These are phyloP conservation scores for Smithornis capensis DNA, from an alignment of 2,113 vertebrate genomes.

Conservation along the genomic window DNA sequence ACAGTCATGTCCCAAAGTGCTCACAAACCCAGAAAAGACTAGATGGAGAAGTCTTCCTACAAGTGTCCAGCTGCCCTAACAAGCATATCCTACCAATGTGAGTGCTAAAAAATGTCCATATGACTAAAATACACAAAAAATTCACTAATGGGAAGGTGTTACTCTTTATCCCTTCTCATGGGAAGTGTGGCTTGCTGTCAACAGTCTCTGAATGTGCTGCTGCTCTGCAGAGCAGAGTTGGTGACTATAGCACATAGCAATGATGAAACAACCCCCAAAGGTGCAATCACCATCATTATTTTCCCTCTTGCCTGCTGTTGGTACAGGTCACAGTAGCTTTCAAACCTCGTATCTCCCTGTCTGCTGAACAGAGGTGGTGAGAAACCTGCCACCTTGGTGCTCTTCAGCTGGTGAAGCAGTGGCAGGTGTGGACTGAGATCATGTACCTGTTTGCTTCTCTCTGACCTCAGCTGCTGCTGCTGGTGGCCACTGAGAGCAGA, in stretches of 20 bases:
- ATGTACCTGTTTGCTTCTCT: not conserved
- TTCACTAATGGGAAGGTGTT: not conserved
- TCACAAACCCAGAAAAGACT: not conserved
- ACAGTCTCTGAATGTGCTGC: not conserved
- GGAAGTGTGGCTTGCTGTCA: not conserved
- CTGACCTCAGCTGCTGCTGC: not conserved
- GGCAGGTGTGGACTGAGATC: not conserved
- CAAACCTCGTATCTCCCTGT: not conserved
- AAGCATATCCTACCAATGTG: not conserved
- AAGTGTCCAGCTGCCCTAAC: not conserved
- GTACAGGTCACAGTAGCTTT: not conserved
- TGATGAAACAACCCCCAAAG: not conserved
- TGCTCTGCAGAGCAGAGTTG: not conserved
- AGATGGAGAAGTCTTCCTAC: not conserved
- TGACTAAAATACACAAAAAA: not conserved
- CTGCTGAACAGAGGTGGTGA: not conserved
- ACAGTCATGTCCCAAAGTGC: accelerated
- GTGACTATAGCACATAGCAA: not conserved
- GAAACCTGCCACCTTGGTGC: not conserved
- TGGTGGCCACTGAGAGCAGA: not conserved
- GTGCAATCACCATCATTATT: not conserved
- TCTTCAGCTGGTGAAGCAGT: not conserved
- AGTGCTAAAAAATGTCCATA: not conserved
- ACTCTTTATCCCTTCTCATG: not conserved
- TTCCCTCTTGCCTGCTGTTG: not conserved